Base-by-base conservation (phyloP, 1,140 invertebrate species). In the Lerema accius region DNA sequence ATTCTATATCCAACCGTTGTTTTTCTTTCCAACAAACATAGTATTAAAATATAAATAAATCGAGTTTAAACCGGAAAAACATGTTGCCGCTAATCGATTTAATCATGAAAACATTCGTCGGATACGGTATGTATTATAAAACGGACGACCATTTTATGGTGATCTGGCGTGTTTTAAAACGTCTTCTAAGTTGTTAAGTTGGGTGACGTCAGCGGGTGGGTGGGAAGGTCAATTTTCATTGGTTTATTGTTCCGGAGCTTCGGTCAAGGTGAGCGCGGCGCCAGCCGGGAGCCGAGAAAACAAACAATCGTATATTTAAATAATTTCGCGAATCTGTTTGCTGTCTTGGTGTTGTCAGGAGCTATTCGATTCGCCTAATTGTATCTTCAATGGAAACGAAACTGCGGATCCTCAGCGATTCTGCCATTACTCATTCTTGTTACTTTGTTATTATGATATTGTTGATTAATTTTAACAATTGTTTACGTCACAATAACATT, bases 181-280 rank as follows among this genome's bases (percentile, higher is more conserved):
- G 26, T 46, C 10, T 17, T 59, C 19, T 37, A 19, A 16, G 14
- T 45, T 35, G 13, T 40, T 61, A 61, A 35, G 9, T 51, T 11
- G 23, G 13, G 39, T 61, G 39, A 61, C 35, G 59, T 32, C 16
- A 23, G 43, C 67, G 63, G 67, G 62, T 66, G 70, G 67, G 67
- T 63, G 58, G 68, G 62, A 73, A 84, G 82, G 80, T 82, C 82
- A 79, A 39, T 61, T 59, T 80, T 80, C 51, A 67, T 69, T 74
- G 69, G 78, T 81, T 73, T 69, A 37, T 76, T 76, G 64, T 75
- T 67, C 73, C 67, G 60, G 68, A 73, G 65, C 71, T 65, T 49
- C 73, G 81, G 86, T 86, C 86, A 89, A 89, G 84, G 86, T 82
- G 74, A 82, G 55, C 51, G 50, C 63, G 75, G 79, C 84, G 82